Evolutionary conservation across 2,888 invertebrate species (phyloP).

Genomic region (Ryuthela nishihirai): DNA sequence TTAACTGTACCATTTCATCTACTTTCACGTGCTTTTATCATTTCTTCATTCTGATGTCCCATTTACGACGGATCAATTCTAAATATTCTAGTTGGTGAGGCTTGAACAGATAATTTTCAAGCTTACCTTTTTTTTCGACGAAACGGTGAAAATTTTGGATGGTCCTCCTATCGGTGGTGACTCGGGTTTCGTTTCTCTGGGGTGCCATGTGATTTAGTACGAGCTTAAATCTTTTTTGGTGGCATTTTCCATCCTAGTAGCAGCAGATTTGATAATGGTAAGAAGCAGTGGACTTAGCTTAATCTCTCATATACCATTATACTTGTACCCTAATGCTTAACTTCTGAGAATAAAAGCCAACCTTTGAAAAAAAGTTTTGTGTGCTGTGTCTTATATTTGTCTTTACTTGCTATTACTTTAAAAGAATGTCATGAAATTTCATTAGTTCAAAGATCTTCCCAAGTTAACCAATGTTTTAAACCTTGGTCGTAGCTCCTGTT

Average conservation of each 20-base stretch:
- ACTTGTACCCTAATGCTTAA: constrained; percentile 39
- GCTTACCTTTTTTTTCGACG: too few relatives aligned
- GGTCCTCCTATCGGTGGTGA: too few relatives aligned
- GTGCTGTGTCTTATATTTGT: constrained; percentile 12
- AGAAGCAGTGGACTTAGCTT: constrained; percentile 37
- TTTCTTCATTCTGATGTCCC: too few relatives aligned
- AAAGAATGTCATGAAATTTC: neutral
- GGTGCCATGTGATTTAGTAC: constrained; percentile 39
- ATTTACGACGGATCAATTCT: too few relatives aligned
- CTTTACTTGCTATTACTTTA: neutral
- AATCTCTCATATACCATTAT: constrained; percentile 39
- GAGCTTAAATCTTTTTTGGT: constrained; percentile 39
- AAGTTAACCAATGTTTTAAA: too few relatives aligned
- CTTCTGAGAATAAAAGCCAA: constrained; percentile 39
- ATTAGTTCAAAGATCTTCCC: too few relatives aligned
- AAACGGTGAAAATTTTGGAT: too few relatives aligned
- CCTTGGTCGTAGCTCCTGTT: too few relatives aligned
- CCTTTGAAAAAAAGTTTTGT: constrained; percentile 30
- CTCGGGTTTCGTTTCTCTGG: constrained; percentile 36
- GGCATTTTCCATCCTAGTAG: constrained; percentile 39
- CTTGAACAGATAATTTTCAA: too few relatives aligned
- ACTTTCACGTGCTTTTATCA: too few relatives aligned
- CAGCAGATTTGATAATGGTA: constrained; percentile 38
- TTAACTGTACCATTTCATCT: too few relatives aligned
- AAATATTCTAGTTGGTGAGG: too few relatives aligned